Conservation (phyloP, 1,140 invertebrate species). For the Bombus confusus region DNA sequence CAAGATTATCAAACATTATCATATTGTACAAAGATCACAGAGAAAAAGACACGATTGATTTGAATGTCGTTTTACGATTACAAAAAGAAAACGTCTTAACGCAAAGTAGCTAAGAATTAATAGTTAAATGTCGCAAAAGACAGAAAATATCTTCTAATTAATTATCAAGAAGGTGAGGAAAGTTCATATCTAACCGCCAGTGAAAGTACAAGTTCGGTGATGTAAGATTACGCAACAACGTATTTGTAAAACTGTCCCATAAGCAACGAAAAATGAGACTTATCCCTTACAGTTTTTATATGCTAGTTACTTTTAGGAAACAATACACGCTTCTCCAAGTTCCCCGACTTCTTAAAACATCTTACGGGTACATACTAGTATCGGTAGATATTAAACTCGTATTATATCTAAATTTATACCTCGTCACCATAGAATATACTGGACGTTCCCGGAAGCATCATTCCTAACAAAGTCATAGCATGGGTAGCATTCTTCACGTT, state of each 20-base stretch:
- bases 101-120: too few species aligned
- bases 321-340: background rate
- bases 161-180: background rate
- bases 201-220: too few species aligned
- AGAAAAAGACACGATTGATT: too few species aligned
- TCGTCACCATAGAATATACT: slow-evolving; percentile 93
- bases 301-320: background rate
- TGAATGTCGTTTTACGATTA: too few species aligned
- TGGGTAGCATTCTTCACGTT: slow-evolving; percentile 84
- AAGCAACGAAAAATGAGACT: too few species aligned
- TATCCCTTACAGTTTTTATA: too few species aligned
- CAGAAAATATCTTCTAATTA: background rate
- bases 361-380: background rate
- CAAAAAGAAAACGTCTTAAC: too few species aligned
- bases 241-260: too few species aligned
- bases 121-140: too few species aligned
- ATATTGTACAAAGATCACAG: too few species aligned
- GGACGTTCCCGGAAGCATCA: slow-evolving; percentile 90
- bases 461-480: slow-evolving; percentile 86
- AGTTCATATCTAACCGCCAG: background rate
- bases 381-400: background rate
- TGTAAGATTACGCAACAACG: too few species aligned
- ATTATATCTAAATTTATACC: slow-evolving; percentile 75
- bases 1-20: background rate
- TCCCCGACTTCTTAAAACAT: background rate